These are phyloP conservation scores for Manis pentadactyla DNA, from an alignment of 2,797 vertebrate genomes.

Conservation along the genomic window DNA sequence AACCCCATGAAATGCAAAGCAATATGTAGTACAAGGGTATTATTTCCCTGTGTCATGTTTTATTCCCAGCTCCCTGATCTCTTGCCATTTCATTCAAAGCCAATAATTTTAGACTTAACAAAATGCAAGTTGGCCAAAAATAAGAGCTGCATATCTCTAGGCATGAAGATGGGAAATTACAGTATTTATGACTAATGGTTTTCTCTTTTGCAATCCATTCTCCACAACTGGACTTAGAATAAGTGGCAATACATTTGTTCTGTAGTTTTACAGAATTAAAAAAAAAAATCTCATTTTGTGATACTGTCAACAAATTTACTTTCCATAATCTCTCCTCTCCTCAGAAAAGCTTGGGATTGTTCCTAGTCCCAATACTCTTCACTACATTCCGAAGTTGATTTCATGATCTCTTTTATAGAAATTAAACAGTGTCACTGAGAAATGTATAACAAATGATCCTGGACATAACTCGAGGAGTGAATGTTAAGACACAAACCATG, in stretches of 20 bases:
- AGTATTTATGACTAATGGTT: not conserved
- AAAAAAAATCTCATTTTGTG: slow-evolving; percentile 53
- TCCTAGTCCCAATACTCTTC: slow-evolving; percentile 41
- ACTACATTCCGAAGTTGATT: slow-evolving; percentile 72
- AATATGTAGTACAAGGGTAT: slow-evolving; percentile 7
- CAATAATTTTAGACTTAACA: slow-evolving; percentile 60
- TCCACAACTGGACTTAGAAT: slow-evolving; percentile 16
- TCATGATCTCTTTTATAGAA: slow-evolving; percentile 62
- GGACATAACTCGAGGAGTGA: not conserved
- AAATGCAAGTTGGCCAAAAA: slow-evolving; percentile 41
- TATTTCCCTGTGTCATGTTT: not conserved
- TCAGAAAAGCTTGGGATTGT: slow-evolving; percentile 20
- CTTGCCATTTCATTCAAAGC: slow-evolving; percentile 41
- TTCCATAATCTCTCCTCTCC: not conserved
- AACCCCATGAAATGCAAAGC: not conserved
- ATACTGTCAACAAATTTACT: not conserved
- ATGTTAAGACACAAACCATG: slow-evolving; percentile 51
- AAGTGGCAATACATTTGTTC: not conserved
- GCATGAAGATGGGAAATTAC: slow-evolving; percentile 37
- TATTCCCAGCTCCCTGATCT: slow-evolving; percentile 45
- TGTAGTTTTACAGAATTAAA: not conserved
- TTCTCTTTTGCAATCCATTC: not conserved
- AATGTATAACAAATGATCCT: slow-evolving; percentile 57
- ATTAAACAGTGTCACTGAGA: slow-evolving; percentile 72
- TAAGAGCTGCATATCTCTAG: not conserved